A percentile compares a stretch with the other conserved stretches of the same genome.
phyloP scores from a whole-genome alignment of 2,113 vertebrate genomes.

The Aegypius monachus region DNA sequence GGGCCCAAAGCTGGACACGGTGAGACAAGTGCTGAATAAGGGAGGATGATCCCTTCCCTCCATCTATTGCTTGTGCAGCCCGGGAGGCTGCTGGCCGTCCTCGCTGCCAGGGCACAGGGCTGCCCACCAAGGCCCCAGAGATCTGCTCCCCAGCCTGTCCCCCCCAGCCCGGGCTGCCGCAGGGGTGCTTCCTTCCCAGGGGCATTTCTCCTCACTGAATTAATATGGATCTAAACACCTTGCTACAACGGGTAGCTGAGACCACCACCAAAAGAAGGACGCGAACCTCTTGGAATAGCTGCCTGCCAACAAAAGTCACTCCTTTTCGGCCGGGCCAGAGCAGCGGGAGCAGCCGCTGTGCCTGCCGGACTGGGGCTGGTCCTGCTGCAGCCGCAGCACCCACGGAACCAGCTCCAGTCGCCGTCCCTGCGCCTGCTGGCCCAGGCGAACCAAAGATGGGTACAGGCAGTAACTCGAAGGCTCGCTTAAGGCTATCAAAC shows the following conservation, averaged over 20 bases:
- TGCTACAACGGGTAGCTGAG: not conserved
- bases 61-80: not conserved
- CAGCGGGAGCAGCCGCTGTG: rapidly evolving
- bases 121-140: not conserved
- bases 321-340: not conserved
- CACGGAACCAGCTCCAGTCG: rapidly evolving
- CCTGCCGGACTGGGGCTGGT: no score
- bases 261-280: not conserved
- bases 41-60: not conserved
- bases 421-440: rapidly evolving
- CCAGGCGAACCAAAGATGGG: not conserved
- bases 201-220: not conserved
- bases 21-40: not conserved
- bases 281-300: not conserved
- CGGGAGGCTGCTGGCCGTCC: not conserved
- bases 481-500: not conserved
- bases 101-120: not conserved
- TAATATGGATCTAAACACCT: not conserved
- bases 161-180: not conserved
- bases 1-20: not conserved
- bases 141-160: not conserved
- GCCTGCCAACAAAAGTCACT: not conserved
- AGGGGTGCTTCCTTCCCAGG: not conserved
- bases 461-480: not conserved
- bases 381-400: not conserved